phyloP scores from a whole-genome alignment of 2,113 vertebrate species.

The Solea senegalensis region DNA sequence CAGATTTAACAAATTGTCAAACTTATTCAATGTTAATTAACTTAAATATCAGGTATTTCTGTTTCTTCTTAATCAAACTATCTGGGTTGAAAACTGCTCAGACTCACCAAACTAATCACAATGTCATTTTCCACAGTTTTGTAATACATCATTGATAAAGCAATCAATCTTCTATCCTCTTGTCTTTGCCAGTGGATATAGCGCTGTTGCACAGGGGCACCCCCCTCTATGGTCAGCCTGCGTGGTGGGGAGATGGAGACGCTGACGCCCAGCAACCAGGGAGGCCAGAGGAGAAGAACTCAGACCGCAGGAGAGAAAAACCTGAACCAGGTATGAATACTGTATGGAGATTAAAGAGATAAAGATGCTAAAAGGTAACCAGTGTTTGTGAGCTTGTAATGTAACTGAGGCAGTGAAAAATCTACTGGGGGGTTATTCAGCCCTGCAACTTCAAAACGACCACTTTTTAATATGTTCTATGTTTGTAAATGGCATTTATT shows the following conservation, averaged over 20 bases:
- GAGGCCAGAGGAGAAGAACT: conserved; percentile 82
- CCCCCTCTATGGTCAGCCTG: conserved; percentile 94
- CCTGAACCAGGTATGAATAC: conserved; percentile 75
- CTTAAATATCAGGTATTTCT: too few species aligned
- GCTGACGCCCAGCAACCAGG: conserved; percentile 82
- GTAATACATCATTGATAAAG: too few species aligned
- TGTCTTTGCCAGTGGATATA: conserved; percentile 77
- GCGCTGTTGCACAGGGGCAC: conserved; percentile 89
- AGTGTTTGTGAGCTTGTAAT: neutral
- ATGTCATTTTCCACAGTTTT: too few species aligned
- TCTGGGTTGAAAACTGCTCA: too few species aligned
- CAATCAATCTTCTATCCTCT: neutral
- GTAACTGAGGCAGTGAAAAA: neutral
- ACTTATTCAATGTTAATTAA: too few species aligned
- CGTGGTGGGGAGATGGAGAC: conserved; percentile 96
- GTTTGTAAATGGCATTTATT: neutral
- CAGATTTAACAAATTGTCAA: too few species aligned
- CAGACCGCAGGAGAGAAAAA: conserved; percentile 81
- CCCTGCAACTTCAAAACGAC: too few species aligned
- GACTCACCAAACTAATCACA: too few species aligned
- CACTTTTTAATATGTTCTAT: neutral
- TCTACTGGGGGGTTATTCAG: too few species aligned
- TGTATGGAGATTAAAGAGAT: neutral
- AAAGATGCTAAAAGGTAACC: neutral
- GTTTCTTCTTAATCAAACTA: too few species aligned